Conservation (phyloP, 2,113 vertebrate species). For the Thalassoma bifasciatum region DNA sequence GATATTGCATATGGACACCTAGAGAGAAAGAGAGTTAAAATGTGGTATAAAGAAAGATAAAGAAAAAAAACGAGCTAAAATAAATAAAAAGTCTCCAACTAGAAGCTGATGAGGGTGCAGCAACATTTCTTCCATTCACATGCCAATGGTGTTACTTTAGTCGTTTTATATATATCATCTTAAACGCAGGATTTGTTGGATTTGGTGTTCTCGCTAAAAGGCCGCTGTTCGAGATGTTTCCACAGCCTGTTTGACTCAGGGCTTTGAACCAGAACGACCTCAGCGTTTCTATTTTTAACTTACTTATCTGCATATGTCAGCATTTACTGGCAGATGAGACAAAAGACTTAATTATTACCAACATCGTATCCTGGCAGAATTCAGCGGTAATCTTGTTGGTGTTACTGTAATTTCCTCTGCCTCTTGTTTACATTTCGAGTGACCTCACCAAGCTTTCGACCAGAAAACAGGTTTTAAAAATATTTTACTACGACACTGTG, state of each 20-base stretch:
- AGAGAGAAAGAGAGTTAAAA: slow-evolving; percentile 22
- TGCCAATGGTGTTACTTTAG: slow-evolving; percentile 64
- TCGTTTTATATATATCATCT: slow-evolving; percentile 13
- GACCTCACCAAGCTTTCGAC: too few species aligned
- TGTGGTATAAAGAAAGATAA: slow-evolving; percentile 6
- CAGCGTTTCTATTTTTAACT: too few species aligned
- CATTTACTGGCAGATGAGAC: too few species aligned
- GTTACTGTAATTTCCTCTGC: too few species aligned
- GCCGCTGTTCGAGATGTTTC: slow-evolving; percentile 35
- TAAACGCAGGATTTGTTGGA: slow-evolving; percentile 48
- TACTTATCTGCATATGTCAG: too few species aligned
- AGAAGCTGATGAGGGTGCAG: slow-evolving; percentile 58
- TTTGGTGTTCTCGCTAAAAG: slow-evolving; percentile 57
- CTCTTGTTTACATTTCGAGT: too few species aligned
- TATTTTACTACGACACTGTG: too few species aligned
- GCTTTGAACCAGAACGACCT: too few species aligned
- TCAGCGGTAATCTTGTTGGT: too few species aligned
- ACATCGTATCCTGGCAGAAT: too few species aligned
- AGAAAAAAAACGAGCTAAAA: slow-evolving; percentile 21
- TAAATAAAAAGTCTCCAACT: slow-evolving; percentile 23
- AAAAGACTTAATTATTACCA: too few species aligned
- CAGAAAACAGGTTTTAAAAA: too few species aligned
- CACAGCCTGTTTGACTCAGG: slow-evolving; percentile 7
- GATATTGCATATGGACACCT: slow-evolving; percentile 42
- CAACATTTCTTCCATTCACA: slow-evolving; percentile 72